Evolutionary conservation across 2,888 invertebrate genomes (phyloP).

Genomic region (Oscheius onirici): DNA sequence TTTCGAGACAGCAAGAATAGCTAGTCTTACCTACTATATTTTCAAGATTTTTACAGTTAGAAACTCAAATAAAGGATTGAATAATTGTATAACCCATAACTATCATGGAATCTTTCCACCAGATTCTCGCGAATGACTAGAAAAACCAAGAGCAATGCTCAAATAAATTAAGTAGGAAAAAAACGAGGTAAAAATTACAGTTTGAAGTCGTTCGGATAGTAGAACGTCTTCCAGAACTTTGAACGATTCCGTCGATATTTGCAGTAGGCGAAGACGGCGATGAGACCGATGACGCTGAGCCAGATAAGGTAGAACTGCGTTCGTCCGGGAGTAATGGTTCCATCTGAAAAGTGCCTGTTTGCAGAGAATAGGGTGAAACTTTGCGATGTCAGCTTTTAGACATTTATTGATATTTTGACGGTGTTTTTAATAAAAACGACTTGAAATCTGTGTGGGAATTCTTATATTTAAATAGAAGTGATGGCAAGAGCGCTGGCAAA

Average conservation of each 20-base stretch:
- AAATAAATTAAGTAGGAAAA: constrained; percentile 17
- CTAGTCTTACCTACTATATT: no score
- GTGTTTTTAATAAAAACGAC: no score
- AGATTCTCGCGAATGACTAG: background rate
- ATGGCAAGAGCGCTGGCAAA: no score
- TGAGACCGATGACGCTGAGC: constrained; percentile 54
- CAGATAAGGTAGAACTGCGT: constrained; percentile 48
- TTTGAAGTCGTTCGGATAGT: constrained; percentile 71
- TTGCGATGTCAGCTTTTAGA: no score
- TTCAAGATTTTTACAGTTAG: no score
- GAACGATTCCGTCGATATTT: constrained; percentile 68
- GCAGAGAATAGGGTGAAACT: no score
- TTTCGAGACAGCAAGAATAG: no score
- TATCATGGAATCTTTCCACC: background rate
- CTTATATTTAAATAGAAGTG: no score
- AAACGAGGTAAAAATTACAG: constrained; percentile 57
- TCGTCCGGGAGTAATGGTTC: background rate
- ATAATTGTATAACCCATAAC: no score
- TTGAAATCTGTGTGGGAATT: no score
- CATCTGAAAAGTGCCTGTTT: constrained; percentile 23
- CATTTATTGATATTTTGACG: no score
- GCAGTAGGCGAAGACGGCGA: constrained; percentile 61
- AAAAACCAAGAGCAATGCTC: background rate
- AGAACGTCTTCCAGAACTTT: constrained; percentile 71
- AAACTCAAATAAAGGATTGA: no score